Percentiles rank a stretch among this genome's conserved stretches.
phyloP scores from a whole-genome alignment of 2,113 vertebrate genomes.

The Callipepla californica region DNA sequence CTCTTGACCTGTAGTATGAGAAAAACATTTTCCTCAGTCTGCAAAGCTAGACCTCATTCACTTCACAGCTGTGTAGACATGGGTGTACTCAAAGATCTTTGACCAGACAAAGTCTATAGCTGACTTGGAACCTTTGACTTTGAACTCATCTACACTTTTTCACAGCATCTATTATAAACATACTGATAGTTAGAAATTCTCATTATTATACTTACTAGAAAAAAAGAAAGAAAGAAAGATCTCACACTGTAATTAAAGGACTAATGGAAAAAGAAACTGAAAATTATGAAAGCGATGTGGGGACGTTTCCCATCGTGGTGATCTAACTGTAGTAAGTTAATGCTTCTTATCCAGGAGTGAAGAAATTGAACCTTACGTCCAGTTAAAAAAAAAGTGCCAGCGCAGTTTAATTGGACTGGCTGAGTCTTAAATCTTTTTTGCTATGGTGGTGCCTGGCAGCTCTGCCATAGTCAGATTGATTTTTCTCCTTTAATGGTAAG shows the following conservation, averaged over 20 bases:
- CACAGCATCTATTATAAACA: accelerated
- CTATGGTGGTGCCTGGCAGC: constrained; percentile 14
- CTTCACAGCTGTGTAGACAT: not conserved
- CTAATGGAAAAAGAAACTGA: not conserved
- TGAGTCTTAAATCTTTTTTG: constrained; percentile 43
- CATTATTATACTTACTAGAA: not conserved
- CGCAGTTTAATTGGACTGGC: constrained; percentile 39
- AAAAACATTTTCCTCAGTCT: not conserved
- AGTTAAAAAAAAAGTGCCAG: constrained; percentile 31
- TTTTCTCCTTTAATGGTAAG: not conserved
- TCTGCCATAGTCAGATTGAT: not conserved
- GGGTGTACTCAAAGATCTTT: not conserved
- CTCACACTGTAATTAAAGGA: not conserved
- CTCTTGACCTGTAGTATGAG: not conserved
- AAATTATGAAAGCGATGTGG: not conserved
- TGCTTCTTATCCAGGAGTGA: not conserved
- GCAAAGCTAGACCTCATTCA: not conserved
- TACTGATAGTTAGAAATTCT: not conserved
- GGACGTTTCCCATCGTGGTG: not conserved
- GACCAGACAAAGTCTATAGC: not conserved
- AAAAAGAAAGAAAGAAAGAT: not conserved
- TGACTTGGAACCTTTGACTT: not conserved
- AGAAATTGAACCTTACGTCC: not conserved
- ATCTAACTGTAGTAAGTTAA: not conserved
- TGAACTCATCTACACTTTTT: not conserved